phyloP scores from a whole-genome alignment of 2,888 invertebrate species.

The Drosophila diplacantha region DNA sequence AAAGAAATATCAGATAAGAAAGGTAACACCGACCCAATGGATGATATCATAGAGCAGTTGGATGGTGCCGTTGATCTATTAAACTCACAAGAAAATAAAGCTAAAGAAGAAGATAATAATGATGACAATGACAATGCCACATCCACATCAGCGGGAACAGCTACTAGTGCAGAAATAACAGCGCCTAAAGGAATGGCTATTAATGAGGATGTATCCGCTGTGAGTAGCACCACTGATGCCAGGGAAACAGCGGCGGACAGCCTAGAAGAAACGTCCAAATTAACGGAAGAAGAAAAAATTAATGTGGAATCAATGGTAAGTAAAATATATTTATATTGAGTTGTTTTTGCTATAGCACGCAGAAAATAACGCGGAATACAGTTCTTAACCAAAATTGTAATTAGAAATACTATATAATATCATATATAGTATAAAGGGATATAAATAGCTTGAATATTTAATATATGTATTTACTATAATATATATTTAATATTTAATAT shows the following conservation, averaged over 20 bases:
- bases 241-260: slow-evolving; percentile 14
- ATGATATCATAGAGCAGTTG: slow-evolving; percentile 76
- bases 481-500: too few relatives aligned
- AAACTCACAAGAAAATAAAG: slow-evolving; percentile 15
- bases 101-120: slow-evolving; percentile 10
- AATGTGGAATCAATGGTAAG: slow-evolving; percentile 1
- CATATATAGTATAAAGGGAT: too few relatives aligned
- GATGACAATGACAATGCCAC: slow-evolving; percentile 21
- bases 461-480: background rate
- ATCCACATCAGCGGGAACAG: slow-evolving; percentile 15
- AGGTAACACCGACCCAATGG: slow-evolving; percentile 72
- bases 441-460: too few relatives aligned
- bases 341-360: background rate
- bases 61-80: slow-evolving; percentile 70
- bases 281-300: background rate
- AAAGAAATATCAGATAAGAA: slow-evolving; percentile 47
- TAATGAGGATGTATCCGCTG: slow-evolving; percentile 50
- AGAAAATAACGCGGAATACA: too few relatives aligned
- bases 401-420: too few relatives aligned
- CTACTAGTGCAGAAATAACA: slow-evolving; percentile 3
- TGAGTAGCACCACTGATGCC: slow-evolving; percentile 59
- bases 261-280: background rate
- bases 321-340: background rate
- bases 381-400: too few relatives aligned
- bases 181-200: slow-evolving; percentile 4